A percentile compares a stretch with the other conserved stretches of the same genome.
phyloP scores from a whole-genome alignment of 92 coral and sea anemone species.

The Porites divaricata region DNA sequence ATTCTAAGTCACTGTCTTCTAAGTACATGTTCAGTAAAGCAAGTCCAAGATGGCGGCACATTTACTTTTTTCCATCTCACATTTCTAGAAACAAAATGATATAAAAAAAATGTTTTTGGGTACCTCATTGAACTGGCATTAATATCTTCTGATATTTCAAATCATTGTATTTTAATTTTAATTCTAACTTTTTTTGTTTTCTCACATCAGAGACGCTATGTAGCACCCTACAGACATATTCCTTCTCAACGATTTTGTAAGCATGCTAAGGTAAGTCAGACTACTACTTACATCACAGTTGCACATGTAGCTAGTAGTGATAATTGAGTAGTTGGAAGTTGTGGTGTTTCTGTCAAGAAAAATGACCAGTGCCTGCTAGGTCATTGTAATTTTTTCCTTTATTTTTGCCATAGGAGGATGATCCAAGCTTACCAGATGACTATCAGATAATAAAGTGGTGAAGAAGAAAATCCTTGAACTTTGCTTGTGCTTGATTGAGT shows the following conservation, averaged over 20 bases:
- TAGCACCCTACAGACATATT: conserved; percentile 86
- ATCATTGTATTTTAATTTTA: no score
- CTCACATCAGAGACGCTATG: conserved; percentile 81
- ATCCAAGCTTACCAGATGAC: conserved; percentile 75
- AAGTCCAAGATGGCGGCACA: no score
- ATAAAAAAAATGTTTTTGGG: neutral
- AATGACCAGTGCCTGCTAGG: no score
- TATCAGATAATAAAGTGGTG: conserved; percentile 61
- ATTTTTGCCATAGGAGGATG: conserved; percentile 58
- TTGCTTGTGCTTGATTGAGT: neutral
- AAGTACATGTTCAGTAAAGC: no score
- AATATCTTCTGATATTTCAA: neutral
- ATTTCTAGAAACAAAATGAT: no score
- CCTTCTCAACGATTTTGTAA: conserved; percentile 86
- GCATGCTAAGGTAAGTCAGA: conserved; percentile 80
- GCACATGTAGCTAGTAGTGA: no score
- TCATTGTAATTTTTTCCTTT: no score
- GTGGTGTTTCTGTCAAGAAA: no score
- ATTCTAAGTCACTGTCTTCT: no score
- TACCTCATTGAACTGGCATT: neutral
- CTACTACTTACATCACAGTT: no score
- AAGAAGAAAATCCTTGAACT: conserved; percentile 5
- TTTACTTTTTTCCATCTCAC: no score
- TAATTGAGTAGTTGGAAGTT: no score
- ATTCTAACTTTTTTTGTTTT: neutral